Percentiles rank a stretch among this genome's conserved stretches.
phyloP scores from a whole-genome alignment of 2,888 invertebrate genomes.

The Nematopogon swammerdamellus region DNA sequence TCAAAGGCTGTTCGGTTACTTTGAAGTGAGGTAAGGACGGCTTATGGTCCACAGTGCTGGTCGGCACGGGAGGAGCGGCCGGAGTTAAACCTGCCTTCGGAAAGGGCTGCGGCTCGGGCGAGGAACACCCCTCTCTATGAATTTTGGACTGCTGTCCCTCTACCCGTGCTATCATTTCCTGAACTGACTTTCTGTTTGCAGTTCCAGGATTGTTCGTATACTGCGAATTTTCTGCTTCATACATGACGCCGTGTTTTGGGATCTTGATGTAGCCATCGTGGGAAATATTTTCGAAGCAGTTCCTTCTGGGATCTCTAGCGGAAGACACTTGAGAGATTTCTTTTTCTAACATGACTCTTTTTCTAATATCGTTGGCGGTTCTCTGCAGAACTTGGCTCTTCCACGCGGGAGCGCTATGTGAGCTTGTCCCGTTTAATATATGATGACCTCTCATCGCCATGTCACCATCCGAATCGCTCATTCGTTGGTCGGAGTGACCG shows the following conservation, averaged over 20 bases:
- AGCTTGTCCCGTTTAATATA: slow-evolving; percentile 13
- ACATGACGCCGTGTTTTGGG: slow-evolving; percentile 28
- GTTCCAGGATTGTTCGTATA: slow-evolving; percentile 18
- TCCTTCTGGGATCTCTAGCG: slow-evolving; percentile 21
- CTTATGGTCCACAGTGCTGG: not conserved
- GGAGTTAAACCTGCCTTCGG: slow-evolving; percentile 27
- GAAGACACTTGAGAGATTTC: slow-evolving; percentile 34
- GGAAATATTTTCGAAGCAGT: slow-evolving; percentile 37
- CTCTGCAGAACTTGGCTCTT: slow-evolving; percentile 47
- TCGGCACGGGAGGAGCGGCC: slow-evolving; percentile 19
- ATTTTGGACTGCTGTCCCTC: slow-evolving; percentile 39
- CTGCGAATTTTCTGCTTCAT: slow-evolving; percentile 18
- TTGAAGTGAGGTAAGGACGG: slow-evolving; percentile 14
- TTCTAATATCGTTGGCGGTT: slow-evolving; percentile 44
- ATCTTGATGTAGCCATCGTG: slow-evolving; percentile 51
- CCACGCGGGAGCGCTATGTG: slow-evolving; percentile 28
- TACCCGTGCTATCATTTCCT: slow-evolving; percentile 61
- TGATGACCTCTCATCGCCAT: slow-evolving; percentile 6
- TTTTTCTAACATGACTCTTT: slow-evolving; percentile 35
- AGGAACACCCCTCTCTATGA: slow-evolving; percentile 21
- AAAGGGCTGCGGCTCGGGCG: slow-evolving; percentile 34
- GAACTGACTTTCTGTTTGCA: slow-evolving; percentile 54
- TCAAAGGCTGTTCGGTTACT: slow-evolving; percentile 44
- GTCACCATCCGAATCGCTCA: slow-evolving; percentile 26
- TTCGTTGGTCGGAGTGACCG: slow-evolving; percentile 20